A percentile compares a stretch with the other conserved stretches of the same genome.
Evolutionary conservation across 1,140 invertebrate species (phyloP).

Genomic region (Scylla paramamosain): DNA sequence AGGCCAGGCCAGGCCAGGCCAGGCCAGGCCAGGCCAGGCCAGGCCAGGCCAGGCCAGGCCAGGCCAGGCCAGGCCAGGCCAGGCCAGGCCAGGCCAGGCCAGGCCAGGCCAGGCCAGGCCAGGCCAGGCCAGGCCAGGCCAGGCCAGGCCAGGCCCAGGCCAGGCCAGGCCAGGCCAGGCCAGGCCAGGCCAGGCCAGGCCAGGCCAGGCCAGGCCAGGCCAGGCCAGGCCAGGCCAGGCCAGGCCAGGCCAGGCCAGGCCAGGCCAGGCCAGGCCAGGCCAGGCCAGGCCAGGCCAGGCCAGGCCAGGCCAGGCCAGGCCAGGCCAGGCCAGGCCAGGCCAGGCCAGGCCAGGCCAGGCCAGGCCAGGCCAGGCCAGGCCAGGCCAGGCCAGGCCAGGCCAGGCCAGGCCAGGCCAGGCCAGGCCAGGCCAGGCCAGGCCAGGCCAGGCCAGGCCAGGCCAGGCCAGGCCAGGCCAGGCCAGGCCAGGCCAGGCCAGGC

Average conservation of each 20-base stretch:
- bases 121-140: conserved; percentile 76
- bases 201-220: conserved; percentile 76
- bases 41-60: conserved; percentile 73
- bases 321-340: conserved; percentile 63
- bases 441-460: conserved; percentile 64
- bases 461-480: conserved; percentile 47
- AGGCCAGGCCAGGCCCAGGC: conserved; percentile 76
- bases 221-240: conserved; percentile 71
- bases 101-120: conserved; percentile 78
- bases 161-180: conserved; percentile 73
- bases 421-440: conserved; percentile 47
- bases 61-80: conserved; percentile 77
- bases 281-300: conserved; percentile 57
- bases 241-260: conserved; percentile 55
- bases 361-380: conserved; percentile 72
- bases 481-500: conserved; percentile 70
- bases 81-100: conserved; percentile 76
- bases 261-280: conserved; percentile 56
- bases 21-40: conserved; percentile 77
- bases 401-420: conserved; percentile 43
- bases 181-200: conserved; percentile 76
- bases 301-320: conserved; percentile 68
- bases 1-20: conserved; percentile 77
- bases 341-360: conserved; percentile 73
- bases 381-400: conserved; percentile 60